Evolutionary conservation across 1,140 invertebrate species (phyloP).

Genomic region (Mizuhopecten yessoensis): DNA sequence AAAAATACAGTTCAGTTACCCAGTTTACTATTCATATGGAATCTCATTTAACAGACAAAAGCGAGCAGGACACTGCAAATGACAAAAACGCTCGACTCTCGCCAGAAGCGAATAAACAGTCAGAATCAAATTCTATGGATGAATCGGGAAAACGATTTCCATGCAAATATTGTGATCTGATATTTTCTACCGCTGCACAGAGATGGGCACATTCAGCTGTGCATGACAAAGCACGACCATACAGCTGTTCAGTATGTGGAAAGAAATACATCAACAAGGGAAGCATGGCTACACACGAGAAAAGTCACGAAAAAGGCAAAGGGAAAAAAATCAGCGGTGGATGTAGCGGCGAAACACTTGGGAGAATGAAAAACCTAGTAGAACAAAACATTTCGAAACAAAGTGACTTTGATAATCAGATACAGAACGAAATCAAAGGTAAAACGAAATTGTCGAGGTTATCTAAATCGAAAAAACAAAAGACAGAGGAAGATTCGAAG

Average conservation of each 20-base stretch:
- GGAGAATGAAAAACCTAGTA: not conserved
- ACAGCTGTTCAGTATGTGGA: not conserved
- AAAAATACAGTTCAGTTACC: not conserved
- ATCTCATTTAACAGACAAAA: not conserved
- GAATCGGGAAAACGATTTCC: not conserved
- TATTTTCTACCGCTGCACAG: not conserved
- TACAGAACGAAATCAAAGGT: not conserved
- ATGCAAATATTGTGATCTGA: not conserved
- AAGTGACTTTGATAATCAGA: not conserved
- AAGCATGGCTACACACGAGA: not conserved
- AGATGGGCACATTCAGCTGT: slow-evolving; percentile 1
- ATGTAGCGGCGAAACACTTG: not conserved
- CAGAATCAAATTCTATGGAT: not conserved
- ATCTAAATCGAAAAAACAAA: not conserved
- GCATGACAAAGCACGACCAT: not conserved
- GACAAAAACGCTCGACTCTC: not conserved
- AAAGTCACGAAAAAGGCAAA: not conserved
- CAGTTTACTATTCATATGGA: not conserved
- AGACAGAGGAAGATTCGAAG: not conserved
- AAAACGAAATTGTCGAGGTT: not conserved
- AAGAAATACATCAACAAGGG: slow-evolving; percentile 6
- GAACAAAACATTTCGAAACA: not conserved
- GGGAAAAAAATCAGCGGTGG: not conserved
- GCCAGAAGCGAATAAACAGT: not conserved
- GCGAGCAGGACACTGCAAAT: not conserved